phyloP scores from a whole-genome alignment of 1,140 invertebrate species.

The Cyclargus thomasi region DNA sequence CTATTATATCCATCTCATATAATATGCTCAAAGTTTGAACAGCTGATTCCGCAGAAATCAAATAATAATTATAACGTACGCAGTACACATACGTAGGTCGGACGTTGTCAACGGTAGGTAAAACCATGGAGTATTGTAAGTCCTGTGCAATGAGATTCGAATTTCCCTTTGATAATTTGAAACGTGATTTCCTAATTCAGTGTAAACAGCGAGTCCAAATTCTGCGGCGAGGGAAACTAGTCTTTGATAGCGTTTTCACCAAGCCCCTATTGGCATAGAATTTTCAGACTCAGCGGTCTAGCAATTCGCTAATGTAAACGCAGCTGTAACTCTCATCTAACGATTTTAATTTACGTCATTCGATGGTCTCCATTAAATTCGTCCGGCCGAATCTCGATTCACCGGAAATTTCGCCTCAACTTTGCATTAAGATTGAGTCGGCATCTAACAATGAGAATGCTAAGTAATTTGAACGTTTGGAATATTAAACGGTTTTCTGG shows the following conservation, averaged over 20 bases:
- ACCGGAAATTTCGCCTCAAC: neutral
- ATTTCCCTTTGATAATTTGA: conserved; percentile 1
- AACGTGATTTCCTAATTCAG: neutral
- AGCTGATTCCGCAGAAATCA: no score
- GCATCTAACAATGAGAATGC: neutral
- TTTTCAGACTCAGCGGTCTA: neutral
- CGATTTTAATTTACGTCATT: neutral
- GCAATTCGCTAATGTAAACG: neutral
- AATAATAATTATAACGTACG: no score
- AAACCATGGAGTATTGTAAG: neutral
- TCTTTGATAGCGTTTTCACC: neutral
- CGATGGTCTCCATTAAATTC: neutral
- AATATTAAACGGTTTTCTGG: neutral
- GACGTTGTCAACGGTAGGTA: no score
- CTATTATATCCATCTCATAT: no score
- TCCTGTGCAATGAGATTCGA: neutral
- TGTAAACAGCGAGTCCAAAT: neutral
- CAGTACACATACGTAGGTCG: no score
- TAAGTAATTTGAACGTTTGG: neutral
- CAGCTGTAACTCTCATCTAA: neutral
- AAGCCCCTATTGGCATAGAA: neutral
- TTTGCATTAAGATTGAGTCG: neutral
- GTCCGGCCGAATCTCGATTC: neutral
- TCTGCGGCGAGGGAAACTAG: neutral
- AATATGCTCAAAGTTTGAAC: no score